Conservation (phyloP, 2,888 invertebrate species). For the Liposcelis brunnea region DNA sequence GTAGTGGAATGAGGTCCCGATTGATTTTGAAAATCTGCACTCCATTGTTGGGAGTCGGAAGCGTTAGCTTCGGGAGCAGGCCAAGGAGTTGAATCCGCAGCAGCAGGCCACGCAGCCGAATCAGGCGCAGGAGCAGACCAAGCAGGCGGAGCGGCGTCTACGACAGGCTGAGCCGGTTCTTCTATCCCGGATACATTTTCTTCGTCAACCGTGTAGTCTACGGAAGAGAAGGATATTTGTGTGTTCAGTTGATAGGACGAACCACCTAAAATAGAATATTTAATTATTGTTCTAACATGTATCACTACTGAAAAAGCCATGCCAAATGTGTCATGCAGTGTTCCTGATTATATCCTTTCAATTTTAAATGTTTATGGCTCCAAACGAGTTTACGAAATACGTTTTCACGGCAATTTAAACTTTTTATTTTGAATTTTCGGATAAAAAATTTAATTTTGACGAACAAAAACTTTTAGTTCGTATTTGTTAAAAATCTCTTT, state of each 20-base stretch:
- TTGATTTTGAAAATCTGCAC: conserved; percentile 1
- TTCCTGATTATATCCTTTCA: no score
- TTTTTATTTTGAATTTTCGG: no score
- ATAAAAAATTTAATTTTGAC: no score
- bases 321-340: not conserved
- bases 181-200: conserved; percentile 44
- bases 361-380: no score
- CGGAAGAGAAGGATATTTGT: conserved; percentile 84
- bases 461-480: no score
- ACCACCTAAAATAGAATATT: conserved; percentile 7
- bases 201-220: conserved; percentile 80
- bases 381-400: no score
- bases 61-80: not conserved
- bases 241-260: conserved; percentile 35
- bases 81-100: conserved; percentile 1
- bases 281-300: conserved; percentile 7
- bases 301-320: conserved; percentile 8
- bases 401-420: no score
- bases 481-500: no score
- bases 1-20: conserved; percentile 4
- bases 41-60: not conserved
- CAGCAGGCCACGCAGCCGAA: not conserved
- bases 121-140: not conserved
- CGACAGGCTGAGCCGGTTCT: conserved; percentile 25
- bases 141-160: conserved; percentile 22